Conservation (phyloP, 1,140 invertebrate genomes). For the Scaptomyza hsui region DNA sequence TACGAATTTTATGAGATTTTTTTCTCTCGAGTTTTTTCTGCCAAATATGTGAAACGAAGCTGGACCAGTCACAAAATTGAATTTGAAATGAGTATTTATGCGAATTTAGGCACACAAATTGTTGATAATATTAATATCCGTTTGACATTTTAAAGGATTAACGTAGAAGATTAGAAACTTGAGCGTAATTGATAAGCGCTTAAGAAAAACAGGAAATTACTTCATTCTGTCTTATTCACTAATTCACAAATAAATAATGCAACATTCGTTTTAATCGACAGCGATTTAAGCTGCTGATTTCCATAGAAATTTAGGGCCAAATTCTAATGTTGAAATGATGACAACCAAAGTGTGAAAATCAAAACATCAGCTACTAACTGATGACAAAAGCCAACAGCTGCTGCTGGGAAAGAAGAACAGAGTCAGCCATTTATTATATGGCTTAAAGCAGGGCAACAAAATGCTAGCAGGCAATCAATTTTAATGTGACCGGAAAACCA, state of each 20-base stretch:
- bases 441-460: constrained; percentile 7
- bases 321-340: constrained; percentile 8
- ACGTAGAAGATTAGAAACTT: constrained; percentile 48
- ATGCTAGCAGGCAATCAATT: constrained; percentile 58
- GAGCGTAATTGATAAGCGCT: constrained; percentile 53
- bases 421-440: constrained; percentile 36
- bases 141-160: constrained; percentile 69
- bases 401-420: background rate
- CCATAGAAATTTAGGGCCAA: background rate
- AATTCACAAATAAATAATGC: constrained; percentile 38
- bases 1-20: constrained; percentile 63
- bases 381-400: constrained; percentile 16
- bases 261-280: constrained; percentile 56
- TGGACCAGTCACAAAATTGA: constrained; percentile 63
- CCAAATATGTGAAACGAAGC: background rate
- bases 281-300: constrained; percentile 11
- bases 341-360: constrained; percentile 32
- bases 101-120: too few species aligned
- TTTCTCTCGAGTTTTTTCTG: background rate
- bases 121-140: constrained; percentile 75
- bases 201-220: constrained; percentile 61
- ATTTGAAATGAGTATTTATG: constrained; percentile 52
- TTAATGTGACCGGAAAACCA: constrained; percentile 55
- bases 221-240: constrained; percentile 23
- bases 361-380: constrained; percentile 34